Base-by-base conservation (phyloP, 1,140 invertebrate genomes). In the Caerostris darwini region DNA sequence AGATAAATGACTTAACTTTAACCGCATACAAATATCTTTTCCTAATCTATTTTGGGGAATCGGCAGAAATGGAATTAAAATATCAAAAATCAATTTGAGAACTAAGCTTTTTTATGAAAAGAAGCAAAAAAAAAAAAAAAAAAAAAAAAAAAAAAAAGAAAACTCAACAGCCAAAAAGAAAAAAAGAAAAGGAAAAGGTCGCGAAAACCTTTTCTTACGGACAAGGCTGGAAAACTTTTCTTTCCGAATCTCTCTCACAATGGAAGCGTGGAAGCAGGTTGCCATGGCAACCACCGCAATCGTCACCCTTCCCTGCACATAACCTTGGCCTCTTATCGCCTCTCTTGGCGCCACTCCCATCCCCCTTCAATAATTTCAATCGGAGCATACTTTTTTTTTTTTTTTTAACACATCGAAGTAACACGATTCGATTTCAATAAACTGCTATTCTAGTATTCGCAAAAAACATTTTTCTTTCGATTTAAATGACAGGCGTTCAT, bases 251-350 rank as follows among this genome's bases (percentile, higher is more conserved):
- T 10, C 19, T 81, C 8, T 81, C 53, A 83, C 56, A 83, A 83
- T 58, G 56, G 82, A 83, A 83, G 82, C 82, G 82, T 58, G 82
- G 82, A 34, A 83, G 82, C 17, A 8, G 54, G 82, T 83, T 83
- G 5, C 54, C 82, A 83, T 83, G 17, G 82, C 53, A 83, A 83
- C 82, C 54, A 58, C 82, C 14, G 14, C 54, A 57, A 10, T 54
- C 56, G 82, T 83, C 82, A 54, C 56, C 53, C 56, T 57, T 54
- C n/a, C n/a, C 82, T n/a, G 53, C 53, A 19, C 56, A 56, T n/a
- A 83, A 57, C 56, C 82, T 83, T 83, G 82, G 82, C 82, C 82
- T 57, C 17, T 83, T 83, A 83, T 83, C 82, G 82, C 56, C 56
- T 50, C 71, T 17, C 12, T 83, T 83, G 82, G 82, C 82, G 82